Base-by-base conservation (phyloP, 2,113 vertebrate genomes). In the Neofelis nebulosa region DNA sequence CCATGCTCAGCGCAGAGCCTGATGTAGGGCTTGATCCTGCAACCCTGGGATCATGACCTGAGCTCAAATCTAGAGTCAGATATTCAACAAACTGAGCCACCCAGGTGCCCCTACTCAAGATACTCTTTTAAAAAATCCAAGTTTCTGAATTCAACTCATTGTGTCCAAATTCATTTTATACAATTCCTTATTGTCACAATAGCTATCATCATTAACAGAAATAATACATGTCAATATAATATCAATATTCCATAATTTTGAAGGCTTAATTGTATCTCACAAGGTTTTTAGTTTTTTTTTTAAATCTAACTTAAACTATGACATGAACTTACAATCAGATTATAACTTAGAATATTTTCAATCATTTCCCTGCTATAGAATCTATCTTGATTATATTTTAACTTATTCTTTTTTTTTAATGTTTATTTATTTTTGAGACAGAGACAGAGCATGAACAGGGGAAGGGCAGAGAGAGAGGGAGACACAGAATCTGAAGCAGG, bases 161-260 rank as follows among this genome's bases (percentile, higher is more conserved):
- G 33, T 91, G 33, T 82, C 74, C 81, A 93, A 92, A 81, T 73
- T 50, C 95, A 92, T 89, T 88, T 82, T 97, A 68, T 68, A 63
- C 2, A 90, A 29, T 82, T 97, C 13, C 14, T 78, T 87, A 7
- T 82, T 89, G 78, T 89, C 31, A 89, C 55, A 65, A 74, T 15
- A 89, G 29, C 23, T 82, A 19, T 81, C 27, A 78, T 93, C n/a
- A 45, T 71, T 87, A 73, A 74, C 7, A 71, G 45, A 89, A 89
- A 63, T 71, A 76, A 78, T 31, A 45, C 7, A 31, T 91, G 71
- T 41, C 36, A 78, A 25, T n/a, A 52, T 80, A 4, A n/a, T 79
- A 76, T 5, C 15, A 89, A 36, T 79, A 85, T 55, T 38, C 23
- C 18, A 45, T 65, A 89, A 21, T 55, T 95, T 52, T 80, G 23